Evolutionary conservation across 2,888 invertebrate species (phyloP).

Genomic region (Megastigmus dorsalis): DNA sequence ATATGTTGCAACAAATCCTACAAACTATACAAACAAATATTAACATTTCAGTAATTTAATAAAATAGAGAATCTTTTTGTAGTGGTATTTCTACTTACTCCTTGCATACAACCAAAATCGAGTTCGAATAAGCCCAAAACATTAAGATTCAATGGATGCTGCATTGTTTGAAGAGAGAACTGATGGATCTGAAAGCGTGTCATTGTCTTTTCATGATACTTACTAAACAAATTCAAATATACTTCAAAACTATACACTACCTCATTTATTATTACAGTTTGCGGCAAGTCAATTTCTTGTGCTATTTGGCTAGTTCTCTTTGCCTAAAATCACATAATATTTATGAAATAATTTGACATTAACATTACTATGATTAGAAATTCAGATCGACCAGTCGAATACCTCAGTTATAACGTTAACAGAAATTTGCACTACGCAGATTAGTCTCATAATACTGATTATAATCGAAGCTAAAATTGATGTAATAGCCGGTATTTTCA

Average conservation of each 20-base stretch:
- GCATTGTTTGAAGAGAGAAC: conserved; percentile 57
- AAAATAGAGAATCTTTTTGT: not conserved
- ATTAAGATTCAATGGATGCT: conserved; percentile 55
- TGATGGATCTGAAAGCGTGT: conserved; percentile 49
- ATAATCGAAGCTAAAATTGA: conserved; percentile 31
- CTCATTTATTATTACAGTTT: too few species aligned
- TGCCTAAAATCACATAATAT: conserved; percentile 25
- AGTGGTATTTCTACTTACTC: conserved; percentile 41
- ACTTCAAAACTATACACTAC: too few species aligned
- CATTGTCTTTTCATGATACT: conserved; percentile 39
- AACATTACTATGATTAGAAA: not conserved
- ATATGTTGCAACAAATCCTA: not conserved
- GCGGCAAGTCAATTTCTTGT: too few species aligned
- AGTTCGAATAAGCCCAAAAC: conserved; percentile 55
- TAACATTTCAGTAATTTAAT: not conserved
- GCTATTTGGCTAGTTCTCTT: conserved; percentile 41
- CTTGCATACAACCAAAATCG: conserved; percentile 49
- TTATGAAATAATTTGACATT: not conserved
- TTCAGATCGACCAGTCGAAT: too few species aligned
- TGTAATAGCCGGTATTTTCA: not conserved
- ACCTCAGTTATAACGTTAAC: conserved; percentile 38
- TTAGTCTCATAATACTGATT: conserved; percentile 2
- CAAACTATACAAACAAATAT: conserved; percentile 3
- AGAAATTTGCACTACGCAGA: conserved; percentile 19
- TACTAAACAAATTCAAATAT: too few species aligned